A percentile compares a stretch with the other conserved stretches of the same genome.
phyloP scores from a whole-genome alignment of 2,888 invertebrate species.

The Itoplectis maculator region DNA sequence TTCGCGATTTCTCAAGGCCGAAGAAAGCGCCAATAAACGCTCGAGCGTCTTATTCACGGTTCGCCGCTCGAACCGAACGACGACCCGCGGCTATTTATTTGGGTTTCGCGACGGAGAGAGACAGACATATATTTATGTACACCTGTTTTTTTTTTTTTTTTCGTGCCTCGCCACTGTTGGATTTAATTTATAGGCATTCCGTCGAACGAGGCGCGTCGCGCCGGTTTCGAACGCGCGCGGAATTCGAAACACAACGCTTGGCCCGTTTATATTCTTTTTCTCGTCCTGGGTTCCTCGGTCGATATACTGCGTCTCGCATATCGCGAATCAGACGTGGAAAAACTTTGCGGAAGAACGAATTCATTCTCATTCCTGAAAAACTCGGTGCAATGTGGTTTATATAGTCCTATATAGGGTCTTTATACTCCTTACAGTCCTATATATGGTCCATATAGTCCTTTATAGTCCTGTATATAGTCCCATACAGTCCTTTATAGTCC shows the following conservation, averaged over 20 bases:
- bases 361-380: conserved; percentile 75
- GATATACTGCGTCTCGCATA: neutral
- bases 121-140: neutral
- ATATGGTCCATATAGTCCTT: no score
- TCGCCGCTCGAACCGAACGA: conserved; percentile 57
- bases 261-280: conserved; percentile 54
- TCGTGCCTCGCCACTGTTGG: conserved; percentile 6
- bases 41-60: conserved; percentile 12
- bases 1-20: conserved; percentile 37
- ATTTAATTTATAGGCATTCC: conserved; percentile 75
- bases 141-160: conserved; percentile 35
- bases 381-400: conserved; percentile 20
- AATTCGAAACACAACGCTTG: conserved; percentile 75
- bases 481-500: no score
- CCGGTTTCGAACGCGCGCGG: conserved; percentile 71
- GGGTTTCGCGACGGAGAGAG: conserved; percentile 32
- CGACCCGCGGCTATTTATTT: conserved; percentile 58
- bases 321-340: neutral
- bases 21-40: conserved; percentile 23
- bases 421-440: no score
- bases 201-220: conserved; percentile 66
- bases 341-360: conserved; percentile 46
- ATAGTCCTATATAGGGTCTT: conserved; percentile 1
- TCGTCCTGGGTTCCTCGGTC: conserved; percentile 20
- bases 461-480: no score